Percentiles rank a stretch among this genome's conserved stretches.
Conservation (phyloP, 1,140 invertebrate species). For the Saccostrea echinata region DNA sequence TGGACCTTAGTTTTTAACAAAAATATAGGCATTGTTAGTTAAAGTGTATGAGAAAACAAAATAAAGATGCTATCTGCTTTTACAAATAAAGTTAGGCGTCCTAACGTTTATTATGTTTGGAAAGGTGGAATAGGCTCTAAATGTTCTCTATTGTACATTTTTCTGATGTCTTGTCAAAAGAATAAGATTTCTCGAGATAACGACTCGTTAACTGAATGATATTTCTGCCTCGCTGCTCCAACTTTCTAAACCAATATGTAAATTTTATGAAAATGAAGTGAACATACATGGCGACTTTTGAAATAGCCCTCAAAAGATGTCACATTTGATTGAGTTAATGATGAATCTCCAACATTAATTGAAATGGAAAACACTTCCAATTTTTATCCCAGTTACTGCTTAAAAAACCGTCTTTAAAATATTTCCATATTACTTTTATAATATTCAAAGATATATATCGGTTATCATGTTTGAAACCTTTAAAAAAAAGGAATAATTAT, state of each 20-base stretch:
- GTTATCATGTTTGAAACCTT: too few relatives aligned
- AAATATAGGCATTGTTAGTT: slow-evolving; percentile 2
- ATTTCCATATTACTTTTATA: background rate
- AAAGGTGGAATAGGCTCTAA: background rate
- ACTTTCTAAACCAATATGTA: slow-evolving; percentile 30
- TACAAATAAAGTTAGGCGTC: slow-evolving; percentile 15
- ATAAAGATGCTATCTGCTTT: slow-evolving; percentile 25
- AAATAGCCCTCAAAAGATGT: slow-evolving; percentile 8
- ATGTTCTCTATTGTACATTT: background rate
- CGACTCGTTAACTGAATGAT: slow-evolving; percentile 12
- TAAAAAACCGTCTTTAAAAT: background rate
- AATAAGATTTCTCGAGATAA: background rate
- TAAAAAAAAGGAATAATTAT: too few relatives aligned
- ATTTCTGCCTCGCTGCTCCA: slow-evolving; percentile 24
- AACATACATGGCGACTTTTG: slow-evolving; percentile 18
- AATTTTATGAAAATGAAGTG: slow-evolving; percentile 26
- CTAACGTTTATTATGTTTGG: slow-evolving; percentile 1
- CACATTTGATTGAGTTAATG: background rate
- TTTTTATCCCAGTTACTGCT: background rate
- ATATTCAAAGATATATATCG: too few relatives aligned
- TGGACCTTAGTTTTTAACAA: background rate
- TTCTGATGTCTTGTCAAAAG: background rate
- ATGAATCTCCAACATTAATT: background rate
- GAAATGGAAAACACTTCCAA: background rate
- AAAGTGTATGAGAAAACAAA: slow-evolving; percentile 7